Percentiles rank a stretch among this genome's conserved stretches.
phyloP scores from a whole-genome alignment of 2,113 vertebrate species.

The Monarcha castaneiventris region DNA sequence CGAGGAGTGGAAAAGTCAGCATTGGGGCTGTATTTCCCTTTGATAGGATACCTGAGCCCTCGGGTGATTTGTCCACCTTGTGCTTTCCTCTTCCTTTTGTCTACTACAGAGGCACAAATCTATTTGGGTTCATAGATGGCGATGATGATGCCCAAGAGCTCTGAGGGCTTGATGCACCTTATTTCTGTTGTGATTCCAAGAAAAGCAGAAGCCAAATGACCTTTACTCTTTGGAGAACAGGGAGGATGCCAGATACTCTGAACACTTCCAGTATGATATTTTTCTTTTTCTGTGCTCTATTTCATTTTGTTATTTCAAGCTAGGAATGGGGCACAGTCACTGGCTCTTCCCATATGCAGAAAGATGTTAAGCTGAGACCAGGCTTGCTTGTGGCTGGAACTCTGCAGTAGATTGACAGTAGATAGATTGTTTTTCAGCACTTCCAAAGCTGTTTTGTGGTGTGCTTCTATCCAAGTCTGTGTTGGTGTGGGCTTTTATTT shows the following conservation, averaged over 20 bases:
- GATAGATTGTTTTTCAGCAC: neutral
- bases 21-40: neutral
- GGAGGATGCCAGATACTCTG: neutral
- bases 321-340: neutral
- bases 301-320: neutral
- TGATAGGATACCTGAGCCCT: neutral
- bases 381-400: neutral
- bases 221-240: neutral
- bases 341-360: neutral
- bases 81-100: neutral
- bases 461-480: rapidly evolving
- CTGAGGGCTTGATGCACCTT: neutral
- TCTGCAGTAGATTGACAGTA: neutral
- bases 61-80: neutral
- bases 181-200: neutral
- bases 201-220: neutral
- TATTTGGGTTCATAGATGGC: neutral
- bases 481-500: neutral
- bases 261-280: neutral
- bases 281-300: neutral
- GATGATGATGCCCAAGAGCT: neutral
- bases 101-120: neutral
- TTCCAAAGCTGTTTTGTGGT: neutral
- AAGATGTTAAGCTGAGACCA: neutral
- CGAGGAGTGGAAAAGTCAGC: neutral